Base-by-base conservation (phyloP, 2,797 vertebrate species). In the Anniella stebbinsi region DNA sequence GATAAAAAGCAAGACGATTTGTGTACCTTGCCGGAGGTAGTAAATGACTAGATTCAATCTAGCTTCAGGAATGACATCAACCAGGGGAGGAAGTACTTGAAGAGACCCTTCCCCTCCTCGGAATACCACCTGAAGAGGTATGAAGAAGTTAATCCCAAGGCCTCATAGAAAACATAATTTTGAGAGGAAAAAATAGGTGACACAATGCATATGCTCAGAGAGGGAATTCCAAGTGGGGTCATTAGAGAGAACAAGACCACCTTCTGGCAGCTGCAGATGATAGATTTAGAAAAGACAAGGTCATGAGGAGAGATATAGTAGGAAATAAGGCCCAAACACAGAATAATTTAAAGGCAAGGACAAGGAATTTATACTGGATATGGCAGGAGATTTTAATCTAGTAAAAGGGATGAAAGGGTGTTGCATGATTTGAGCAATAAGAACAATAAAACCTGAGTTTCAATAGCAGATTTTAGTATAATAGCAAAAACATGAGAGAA, bases 1-100 rank as follows among this genome's bases (percentile, higher is more conserved):
- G 21, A 41, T 66, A 86, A 89, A 87, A 94, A 67, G n/a, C 41
- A 41, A 76, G 60, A 83, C 80, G 38, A 88, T 92, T 41, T 88
- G 54, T 95, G 94, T 94, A 99, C 99, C 99, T 98, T 99, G 99
- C 92, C 98, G 97, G 88, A 99, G 98, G 95, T 99, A 99, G 96
- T 99, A 99, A 97, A 99, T 99, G 94, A 99, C 99, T 92, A 99
- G 97, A 96, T 99, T 99, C 90, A 99, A 97, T 95, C 99, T 98
- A 36, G 99, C 99, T 96, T 99, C 99, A 10, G 99, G 98, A 96
- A 99, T 99, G 95, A 99, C 99, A 93, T 99, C 99, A 78, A 99
- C 98, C 91, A 99, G 95, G 48, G 99, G 98, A 93, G 98, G 99
- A 66, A 99, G 96, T 80, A 99, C 98, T 91, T 98, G 98, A 97